These are phyloP conservation scores for Drosophila seguyi DNA, from an alignment of 1,140 invertebrate genomes.

Conservation along the genomic window DNA sequence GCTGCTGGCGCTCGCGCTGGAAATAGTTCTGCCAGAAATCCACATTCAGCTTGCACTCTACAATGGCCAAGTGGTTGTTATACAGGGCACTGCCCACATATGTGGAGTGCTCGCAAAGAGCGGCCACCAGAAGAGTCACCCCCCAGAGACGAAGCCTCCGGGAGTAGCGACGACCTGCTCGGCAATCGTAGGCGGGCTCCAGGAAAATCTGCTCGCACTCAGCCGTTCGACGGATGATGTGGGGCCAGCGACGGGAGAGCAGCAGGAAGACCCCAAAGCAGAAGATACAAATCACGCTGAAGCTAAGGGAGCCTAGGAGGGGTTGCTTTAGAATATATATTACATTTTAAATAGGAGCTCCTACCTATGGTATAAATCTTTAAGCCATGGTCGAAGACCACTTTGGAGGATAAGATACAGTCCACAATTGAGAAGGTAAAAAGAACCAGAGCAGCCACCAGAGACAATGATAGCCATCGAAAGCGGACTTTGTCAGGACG, in stretches of 20 bases:
- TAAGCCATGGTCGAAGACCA: conserved; percentile 62
- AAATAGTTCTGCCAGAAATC: conserved; percentile 79
- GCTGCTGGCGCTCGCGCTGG: conserved; percentile 69
- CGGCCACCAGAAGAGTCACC: conserved; percentile 46
- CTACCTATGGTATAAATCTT: conserved; percentile 77
- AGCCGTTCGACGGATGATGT: conserved; percentile 59
- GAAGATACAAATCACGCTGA: conserved; percentile 74
- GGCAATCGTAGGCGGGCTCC: conserved; percentile 59
- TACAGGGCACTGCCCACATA: conserved; percentile 75
- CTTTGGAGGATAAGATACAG: conserved; percentile 56
- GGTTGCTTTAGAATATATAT: not conserved
- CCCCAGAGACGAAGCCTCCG: conserved; percentile 60
- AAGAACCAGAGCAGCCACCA: conserved; percentile 51
- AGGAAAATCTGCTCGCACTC: conserved; percentile 64
- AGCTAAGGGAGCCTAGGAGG: conserved; percentile 67
- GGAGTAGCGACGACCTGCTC: conserved; percentile 47
- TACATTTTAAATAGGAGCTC: not conserved
- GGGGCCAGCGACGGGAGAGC: conserved; percentile 65
- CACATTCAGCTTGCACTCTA: conserved; percentile 68
- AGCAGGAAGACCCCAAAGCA: conserved; percentile 65
- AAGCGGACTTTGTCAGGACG: conserved; percentile 57
- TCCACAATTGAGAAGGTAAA: conserved; percentile 65
- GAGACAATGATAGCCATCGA: conserved; percentile 57
- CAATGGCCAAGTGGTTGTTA: conserved; percentile 71
- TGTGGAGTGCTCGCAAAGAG: conserved; percentile 64